Evolutionary conservation across 2,888 invertebrate genomes (phyloP), one percentile per base, ranked within the genome.

Genomic region (Alviniconcha strummeri): DNA sequence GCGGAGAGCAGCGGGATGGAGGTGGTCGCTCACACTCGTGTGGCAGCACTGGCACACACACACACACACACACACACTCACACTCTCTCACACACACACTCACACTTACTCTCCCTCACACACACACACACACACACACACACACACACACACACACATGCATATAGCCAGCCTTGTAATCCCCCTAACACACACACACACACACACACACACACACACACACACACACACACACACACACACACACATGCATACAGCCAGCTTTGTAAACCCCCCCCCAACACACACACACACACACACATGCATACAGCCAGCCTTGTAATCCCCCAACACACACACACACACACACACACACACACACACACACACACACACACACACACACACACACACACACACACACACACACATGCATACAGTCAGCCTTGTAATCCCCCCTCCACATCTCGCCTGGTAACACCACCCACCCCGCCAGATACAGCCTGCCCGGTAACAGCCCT

Each of bases 81-180:
- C 67, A 72, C 69, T 2, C 69, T 15, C 5, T 1, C n/a, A 17
- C 69, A 17, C 69, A 17, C 69, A 69, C n/a, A 17, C n/a, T 5
- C n/a, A 17, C 69, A 69, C 6, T 11, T 17, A 69, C n/a, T 5
- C 69, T 11, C n/a, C 7, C 69, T 11, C n/a, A 69, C 69, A 69
- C n/a, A 69, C 69, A 69, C n/a, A 69, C 69, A 69, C n/a, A 69
- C 69, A n/a, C 52, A 80, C 64, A 80, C 67, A 80, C 36, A 64
- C 67, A 81, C 55, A 71, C 72, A 81, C 71, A 71, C 72, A 81
- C 71, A 57, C 75, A 81, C 74, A 75, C 72, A 81, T n/a, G 57
- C 76, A 19, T 19, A 8, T n/a, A n/a, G n/a, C n/a, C n/a, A n/a
- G n/a, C n/a, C n/a, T n/a, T n/a, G n/a, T n/a, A n/a, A n/a, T n/a